Percentiles rank a stretch among this genome's conserved stretches.
Conservation (phyloP, 2,797 vertebrate genomes). For the Eremophila alpestris region DNA sequence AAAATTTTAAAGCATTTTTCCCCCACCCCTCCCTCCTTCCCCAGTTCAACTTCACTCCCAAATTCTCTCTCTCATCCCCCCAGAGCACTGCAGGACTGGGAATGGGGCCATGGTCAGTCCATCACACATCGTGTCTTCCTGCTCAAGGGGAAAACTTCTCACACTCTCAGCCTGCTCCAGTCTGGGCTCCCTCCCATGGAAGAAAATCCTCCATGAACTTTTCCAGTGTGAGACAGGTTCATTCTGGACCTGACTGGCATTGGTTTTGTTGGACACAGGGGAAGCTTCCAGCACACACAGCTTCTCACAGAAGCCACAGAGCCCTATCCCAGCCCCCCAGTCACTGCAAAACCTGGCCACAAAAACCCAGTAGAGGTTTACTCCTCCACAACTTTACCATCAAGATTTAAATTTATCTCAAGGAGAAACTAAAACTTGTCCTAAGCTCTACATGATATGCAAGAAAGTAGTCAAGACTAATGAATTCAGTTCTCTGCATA, state of each 20-base stretch:
- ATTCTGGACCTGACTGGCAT: neutral
- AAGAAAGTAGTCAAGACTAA: constrained; percentile 24
- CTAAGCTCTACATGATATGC: neutral
- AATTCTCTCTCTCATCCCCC: neutral
- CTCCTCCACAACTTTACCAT: neutral
- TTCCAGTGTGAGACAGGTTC: neutral
- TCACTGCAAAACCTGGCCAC: neutral
- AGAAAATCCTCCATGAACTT: neutral
- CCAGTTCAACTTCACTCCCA: neutral
- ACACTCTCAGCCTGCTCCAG: too few species aligned
- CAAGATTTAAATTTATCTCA: neutral
- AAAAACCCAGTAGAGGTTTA: neutral
- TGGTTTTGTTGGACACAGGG: neutral
- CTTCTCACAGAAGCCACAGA: neutral
- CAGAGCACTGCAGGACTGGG: rapidly evolving
- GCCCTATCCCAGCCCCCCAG: too few species aligned
- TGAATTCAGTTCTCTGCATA: constrained; percentile 13
- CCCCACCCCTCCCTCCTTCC: neutral
- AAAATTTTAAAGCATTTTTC: neutral
- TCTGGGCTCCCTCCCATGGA: neutral
- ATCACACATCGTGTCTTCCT: neutral
- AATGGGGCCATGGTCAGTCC: rapidly evolving
- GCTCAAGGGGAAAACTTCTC: neutral
- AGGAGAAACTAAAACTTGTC: neutral
- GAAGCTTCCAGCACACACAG: neutral